Percentiles rank a stretch among this genome's conserved stretches.
These are phyloP conservation scores for Sciurus niger DNA, from an alignment of 2,113 vertebrate species.

Conservation along the genomic window DNA sequence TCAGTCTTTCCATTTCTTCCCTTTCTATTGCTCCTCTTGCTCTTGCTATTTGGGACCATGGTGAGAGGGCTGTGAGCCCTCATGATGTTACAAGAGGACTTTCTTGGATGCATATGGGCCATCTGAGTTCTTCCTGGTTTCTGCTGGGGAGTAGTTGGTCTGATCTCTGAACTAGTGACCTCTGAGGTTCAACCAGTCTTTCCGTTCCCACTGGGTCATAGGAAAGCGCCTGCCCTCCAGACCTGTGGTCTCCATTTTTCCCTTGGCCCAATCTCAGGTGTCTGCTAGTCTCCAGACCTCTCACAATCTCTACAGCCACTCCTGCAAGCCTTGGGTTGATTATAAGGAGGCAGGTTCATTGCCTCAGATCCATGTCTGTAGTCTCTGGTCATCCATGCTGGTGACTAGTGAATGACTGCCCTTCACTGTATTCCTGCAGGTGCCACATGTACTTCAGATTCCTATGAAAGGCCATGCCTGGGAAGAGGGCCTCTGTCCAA, in stretches of 20 bases:
- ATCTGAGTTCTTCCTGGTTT: neutral
- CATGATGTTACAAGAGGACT: neutral
- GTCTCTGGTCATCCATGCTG: neutral
- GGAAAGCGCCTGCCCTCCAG: neutral
- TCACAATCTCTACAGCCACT: neutral
- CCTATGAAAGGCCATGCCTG: neutral
- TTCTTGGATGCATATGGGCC: neutral
- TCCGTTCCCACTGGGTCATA: neutral
- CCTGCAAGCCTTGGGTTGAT: rapidly evolving
- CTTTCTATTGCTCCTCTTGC: neutral
- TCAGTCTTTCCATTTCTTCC: neutral
- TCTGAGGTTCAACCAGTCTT: neutral
- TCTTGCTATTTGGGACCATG: neutral
- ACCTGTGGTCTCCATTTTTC: neutral
- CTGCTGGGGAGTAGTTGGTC: neutral
- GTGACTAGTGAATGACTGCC: neutral
- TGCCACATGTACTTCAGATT: neutral
- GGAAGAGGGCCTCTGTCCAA: neutral
- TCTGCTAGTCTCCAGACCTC: neutral
- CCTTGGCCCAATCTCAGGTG: neutral
- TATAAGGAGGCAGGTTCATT: neutral
- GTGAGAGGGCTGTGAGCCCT: neutral
- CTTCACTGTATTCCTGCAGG: neutral
- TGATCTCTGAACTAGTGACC: neutral
- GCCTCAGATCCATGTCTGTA: neutral